Percentiles rank a stretch among this genome's conserved stretches.
Evolutionary conservation across 2,888 invertebrate genomes (phyloP).

Genomic region (Leptinotarsa peninsularis): DNA sequence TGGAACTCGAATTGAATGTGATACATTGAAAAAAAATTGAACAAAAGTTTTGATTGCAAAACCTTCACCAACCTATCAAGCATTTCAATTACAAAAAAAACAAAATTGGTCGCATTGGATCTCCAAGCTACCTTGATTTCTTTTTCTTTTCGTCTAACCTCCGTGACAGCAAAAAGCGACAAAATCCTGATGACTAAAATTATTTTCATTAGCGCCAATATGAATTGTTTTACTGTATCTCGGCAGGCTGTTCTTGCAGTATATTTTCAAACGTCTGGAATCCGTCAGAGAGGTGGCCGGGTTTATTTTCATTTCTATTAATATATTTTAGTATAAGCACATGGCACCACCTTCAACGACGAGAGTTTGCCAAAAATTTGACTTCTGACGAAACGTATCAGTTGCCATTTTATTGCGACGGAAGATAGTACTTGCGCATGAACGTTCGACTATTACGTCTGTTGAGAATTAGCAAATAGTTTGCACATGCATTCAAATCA

Average conservation of each 20-base stretch:
- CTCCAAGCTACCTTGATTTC: too few species aligned
- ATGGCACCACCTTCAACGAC: constrained; percentile 46
- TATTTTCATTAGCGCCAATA: neutral
- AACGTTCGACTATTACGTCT: neutral
- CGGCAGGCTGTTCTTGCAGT: neutral
- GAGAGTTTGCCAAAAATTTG: constrained; percentile 52
- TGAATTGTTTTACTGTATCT: neutral
- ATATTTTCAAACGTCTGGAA: constrained; percentile 49
- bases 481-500: constrained; percentile 2
- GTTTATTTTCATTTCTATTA: constrained; percentile 62
- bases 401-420: constrained; percentile 4
- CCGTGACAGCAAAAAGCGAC: too few species aligned
- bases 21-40: too few species aligned
- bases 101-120: too few species aligned
- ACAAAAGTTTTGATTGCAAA: too few species aligned
- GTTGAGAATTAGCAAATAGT: neutral
- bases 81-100: too few species aligned
- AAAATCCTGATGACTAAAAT: neutral
- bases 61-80: too few species aligned
- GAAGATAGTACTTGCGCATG: neutral
- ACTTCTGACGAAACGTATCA: constrained; percentile 43
- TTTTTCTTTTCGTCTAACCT: too few species aligned
- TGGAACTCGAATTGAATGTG: too few species aligned
- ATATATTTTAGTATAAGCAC: constrained; percentile 57
- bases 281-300: constrained; percentile 57